Base-by-base conservation (phyloP, 2,113 vertebrate species). In the Urocynchramus pylzowi region DNA sequence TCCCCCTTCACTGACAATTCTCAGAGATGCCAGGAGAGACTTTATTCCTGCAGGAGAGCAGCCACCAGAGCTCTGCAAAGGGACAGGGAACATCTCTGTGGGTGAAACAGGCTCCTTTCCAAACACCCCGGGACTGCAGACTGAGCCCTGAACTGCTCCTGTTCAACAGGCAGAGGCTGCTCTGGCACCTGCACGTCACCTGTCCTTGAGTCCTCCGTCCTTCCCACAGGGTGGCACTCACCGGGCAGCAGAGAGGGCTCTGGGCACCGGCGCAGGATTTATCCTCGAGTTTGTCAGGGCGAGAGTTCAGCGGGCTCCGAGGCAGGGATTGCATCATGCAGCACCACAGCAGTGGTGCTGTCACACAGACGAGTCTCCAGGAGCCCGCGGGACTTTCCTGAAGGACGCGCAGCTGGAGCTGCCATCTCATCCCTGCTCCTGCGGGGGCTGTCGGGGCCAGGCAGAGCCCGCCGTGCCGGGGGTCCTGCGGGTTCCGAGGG, bases 391-490 rank as follows among this genome's bases (percentile, higher is more conserved):
- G 19, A 17, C 33, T 35, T 7, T 12, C 31, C 60, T 17, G 74
- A 4, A 39, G 82, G 26, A 49, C 13, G 7, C 45, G 4, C 3
- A 21, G 4, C 81, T 11, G 57, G 28, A 53, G 28, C 53, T 28
- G 14, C 0, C 11, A 1, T 1, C 52, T 19, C 3, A 2, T 3
- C 47, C 22, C 37, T 2, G 14, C 5, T 5, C 70, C 49, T 7
- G 28, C 35, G 11, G n/a, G 37, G 65, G 28, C 76, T 13, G 24
- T 1, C 4, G 15, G 68, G 47, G 39, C 35, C 47, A 1, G 6
- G 3, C n/a, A 2, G 31, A 33, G 68, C 71, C 30, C 11, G 4
- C 17, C 6, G 37, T 10, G 54, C 44, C 5, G 3, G 23, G 67
- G 33, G 6, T 26, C 76, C 18, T 0, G 30, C 22, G 3, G 49